Conservation (phyloP, 1,140 invertebrate genomes). For the Bombus pyrosoma region DNA sequence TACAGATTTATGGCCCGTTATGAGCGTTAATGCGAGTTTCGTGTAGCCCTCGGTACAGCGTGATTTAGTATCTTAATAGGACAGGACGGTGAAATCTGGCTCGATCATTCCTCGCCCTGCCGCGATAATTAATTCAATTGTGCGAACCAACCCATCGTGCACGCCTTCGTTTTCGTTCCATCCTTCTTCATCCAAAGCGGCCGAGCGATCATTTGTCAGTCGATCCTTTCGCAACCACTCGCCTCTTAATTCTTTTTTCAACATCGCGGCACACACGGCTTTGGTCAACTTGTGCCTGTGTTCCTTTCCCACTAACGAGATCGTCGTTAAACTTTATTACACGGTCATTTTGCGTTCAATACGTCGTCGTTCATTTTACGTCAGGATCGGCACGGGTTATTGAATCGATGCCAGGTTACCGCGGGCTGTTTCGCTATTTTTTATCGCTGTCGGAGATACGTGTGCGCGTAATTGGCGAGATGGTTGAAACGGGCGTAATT, state of each 20-base stretch:
- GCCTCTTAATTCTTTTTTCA: conserved; percentile 2
- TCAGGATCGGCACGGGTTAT: background rate
- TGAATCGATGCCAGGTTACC: background rate
- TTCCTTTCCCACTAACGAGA: conserved; percentile 13
- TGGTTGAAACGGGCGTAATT: too few species aligned
- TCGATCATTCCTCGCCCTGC: conserved; percentile 34
- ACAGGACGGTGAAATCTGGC: conserved; percentile 55
- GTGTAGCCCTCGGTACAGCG: conserved; percentile 31
- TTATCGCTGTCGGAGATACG: background rate
- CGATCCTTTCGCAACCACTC: background rate
- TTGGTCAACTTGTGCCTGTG: background rate
- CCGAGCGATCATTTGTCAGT: conserved; percentile 26
- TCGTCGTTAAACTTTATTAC: conserved; percentile 35
- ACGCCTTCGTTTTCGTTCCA: background rate
- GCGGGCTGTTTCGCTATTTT: background rate
- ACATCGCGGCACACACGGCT: background rate
- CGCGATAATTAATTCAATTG: conserved; percentile 62
- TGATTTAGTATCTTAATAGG: conserved; percentile 65
- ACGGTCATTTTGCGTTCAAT: conserved; percentile 18
- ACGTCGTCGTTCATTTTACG: conserved; percentile 14
- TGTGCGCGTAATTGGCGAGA: background rate
- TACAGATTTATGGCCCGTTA: conserved; percentile 52
- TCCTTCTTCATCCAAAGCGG: background rate
- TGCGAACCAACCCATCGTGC: conserved; percentile 5
- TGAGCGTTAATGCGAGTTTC: conserved; percentile 63